Evolutionary conservation across 2,797 vertebrate species (phyloP).

Genomic region (Tenualosa ilisha): DNA sequence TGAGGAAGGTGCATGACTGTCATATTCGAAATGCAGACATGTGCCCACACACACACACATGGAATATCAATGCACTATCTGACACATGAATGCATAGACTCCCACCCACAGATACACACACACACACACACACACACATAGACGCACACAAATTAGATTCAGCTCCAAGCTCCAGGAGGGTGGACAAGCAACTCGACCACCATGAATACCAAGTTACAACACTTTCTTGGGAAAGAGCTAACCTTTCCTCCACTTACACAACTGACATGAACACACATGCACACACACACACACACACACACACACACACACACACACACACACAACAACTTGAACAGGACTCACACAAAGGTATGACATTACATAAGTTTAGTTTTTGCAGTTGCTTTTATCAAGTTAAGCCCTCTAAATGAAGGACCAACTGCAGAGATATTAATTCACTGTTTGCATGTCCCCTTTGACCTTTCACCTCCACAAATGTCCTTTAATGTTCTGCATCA

Average conservation of each 20-base stretch:
- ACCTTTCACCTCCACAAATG: not conserved
- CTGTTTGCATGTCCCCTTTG: not conserved
- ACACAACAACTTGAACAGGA: not conserved
- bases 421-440: not conserved
- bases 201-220: slow-evolving; percentile 28
- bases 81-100: not conserved
- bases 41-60: not conserved
- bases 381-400: not conserved
- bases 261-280: not conserved
- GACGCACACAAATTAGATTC: slow-evolving; percentile 21
- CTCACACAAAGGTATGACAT: too few relatives aligned
- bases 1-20: not conserved
- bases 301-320: not conserved
- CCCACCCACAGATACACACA: not conserved
- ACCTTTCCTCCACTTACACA: slow-evolving; percentile 38
- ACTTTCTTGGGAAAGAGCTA: slow-evolving; percentile 30
- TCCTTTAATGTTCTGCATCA: not conserved
- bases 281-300: not conserved
- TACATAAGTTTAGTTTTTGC: too few relatives aligned
- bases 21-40: not conserved
- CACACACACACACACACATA: slow-evolving; percentile 18
- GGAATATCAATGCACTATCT: not conserved
- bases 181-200: not conserved
- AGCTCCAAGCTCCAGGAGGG: not conserved
- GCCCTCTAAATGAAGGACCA: too few relatives aligned